Percentiles rank a stretch among this genome's conserved stretches.
phyloP scores from a whole-genome alignment of 2,888 invertebrate species.

The Polyploca ridens region DNA sequence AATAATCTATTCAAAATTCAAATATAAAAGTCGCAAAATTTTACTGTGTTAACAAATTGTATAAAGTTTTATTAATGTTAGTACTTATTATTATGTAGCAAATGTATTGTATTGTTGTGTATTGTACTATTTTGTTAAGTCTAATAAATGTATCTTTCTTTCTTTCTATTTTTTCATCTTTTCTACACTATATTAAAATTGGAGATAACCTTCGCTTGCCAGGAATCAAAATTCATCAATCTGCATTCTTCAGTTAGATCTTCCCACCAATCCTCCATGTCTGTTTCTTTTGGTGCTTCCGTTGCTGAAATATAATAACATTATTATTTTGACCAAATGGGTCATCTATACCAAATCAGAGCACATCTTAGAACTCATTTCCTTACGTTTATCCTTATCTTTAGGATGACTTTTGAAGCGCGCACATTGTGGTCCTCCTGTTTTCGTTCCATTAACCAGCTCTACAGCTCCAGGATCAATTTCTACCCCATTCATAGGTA shows the following conservation, averaged over 20 bases:
- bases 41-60: too few species aligned
- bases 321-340: too few species aligned
- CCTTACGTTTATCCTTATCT: conserved; percentile 71
- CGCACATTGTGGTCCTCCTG: conserved; percentile 59
- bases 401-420: conserved; percentile 76
- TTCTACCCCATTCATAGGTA: conserved; percentile 50
- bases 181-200: too few species aligned
- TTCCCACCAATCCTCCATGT: conserved; percentile 89
- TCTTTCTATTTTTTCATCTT: too few species aligned
- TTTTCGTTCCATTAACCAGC: conserved; percentile 63
- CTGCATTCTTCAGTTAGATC: conserved; percentile 89
- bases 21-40: too few species aligned
- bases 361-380: not conserved
- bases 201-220: conserved; percentile 78
- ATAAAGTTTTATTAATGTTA: too few species aligned
- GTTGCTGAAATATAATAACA: conserved; percentile 39
- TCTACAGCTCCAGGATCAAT: conserved; percentile 68
- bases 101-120: too few species aligned
- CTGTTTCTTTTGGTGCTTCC: conserved; percentile 69
- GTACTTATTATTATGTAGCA: too few species aligned
- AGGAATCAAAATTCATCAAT: conserved; percentile 86
- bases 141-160: too few species aligned
- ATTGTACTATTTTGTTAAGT: too few species aligned
- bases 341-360: not conserved
- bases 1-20: not conserved